Conservation (phyloP, 2,113 vertebrate genomes). For the Xyliphius kryptos region DNA sequence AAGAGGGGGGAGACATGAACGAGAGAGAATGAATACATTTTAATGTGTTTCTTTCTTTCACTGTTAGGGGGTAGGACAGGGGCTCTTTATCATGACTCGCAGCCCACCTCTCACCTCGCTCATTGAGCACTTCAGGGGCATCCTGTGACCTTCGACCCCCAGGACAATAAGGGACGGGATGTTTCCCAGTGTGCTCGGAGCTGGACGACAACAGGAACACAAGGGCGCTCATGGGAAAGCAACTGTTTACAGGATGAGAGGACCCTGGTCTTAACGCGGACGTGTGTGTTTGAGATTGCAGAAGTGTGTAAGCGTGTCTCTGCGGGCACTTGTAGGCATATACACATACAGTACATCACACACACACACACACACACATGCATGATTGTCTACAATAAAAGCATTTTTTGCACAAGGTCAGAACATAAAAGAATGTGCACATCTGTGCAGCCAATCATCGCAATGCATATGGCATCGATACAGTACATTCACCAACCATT, state of each 20-base stretch:
- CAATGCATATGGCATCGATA: too few relatives aligned
- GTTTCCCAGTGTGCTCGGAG: constrained; percentile 71
- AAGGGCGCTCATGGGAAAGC: constrained; percentile 75
- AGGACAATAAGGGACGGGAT: constrained; percentile 69
- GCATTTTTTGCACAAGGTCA: too few relatives aligned
- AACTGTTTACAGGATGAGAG: constrained; percentile 75
- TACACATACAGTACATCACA: too few relatives aligned
- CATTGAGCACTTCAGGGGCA: constrained; percentile 68
- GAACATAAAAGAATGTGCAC: too few relatives aligned
- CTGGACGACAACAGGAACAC: constrained; percentile 74
- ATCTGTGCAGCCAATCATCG: too few relatives aligned
- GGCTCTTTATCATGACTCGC: constrained; percentile 60
- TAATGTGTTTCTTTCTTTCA: constrained; percentile 52
- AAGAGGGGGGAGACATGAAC: constrained; percentile 33
- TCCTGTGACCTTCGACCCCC: constrained; percentile 69
- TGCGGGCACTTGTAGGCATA: too few relatives aligned
- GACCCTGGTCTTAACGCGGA: too few relatives aligned
- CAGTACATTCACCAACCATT: too few relatives aligned
- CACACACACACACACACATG: too few relatives aligned
- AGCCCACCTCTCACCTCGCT: constrained; percentile 70
- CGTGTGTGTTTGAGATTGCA: too few relatives aligned
- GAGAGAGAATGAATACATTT: constrained; percentile 50
- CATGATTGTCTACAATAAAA: too few relatives aligned
- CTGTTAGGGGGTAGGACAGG: constrained; percentile 33
- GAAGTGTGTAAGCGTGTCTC: too few relatives aligned